Evolutionary conservation across 2,888 invertebrate species (phyloP).

Genomic region (Cristatella mucedo): DNA sequence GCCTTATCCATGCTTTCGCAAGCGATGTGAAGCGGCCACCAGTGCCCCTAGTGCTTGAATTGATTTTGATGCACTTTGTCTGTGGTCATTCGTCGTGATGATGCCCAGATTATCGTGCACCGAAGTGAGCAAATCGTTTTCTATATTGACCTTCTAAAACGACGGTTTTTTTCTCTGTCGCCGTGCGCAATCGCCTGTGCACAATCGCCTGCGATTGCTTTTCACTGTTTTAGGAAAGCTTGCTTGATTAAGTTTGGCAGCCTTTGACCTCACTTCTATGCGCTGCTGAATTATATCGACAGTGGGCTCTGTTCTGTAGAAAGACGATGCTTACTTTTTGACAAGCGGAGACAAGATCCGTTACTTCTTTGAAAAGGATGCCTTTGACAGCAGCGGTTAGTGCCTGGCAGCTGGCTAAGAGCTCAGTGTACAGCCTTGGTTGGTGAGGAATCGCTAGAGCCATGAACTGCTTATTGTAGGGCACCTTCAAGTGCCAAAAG

Average conservation of each 20-base stretch:
- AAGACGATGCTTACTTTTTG: conserved; percentile 54
- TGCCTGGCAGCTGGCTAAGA: not conserved
- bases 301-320: conserved; percentile 18
- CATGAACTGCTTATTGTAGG: conserved; percentile 18
- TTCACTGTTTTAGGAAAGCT: not conserved
- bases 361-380: conserved; percentile 73
- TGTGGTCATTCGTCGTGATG: not conserved
- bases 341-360: conserved; percentile 80
- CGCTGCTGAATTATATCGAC: no score
- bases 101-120: no score
- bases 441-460: not conserved
- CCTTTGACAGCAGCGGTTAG: conserved; percentile 58
- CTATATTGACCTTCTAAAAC: no score
- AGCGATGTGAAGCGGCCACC: no score
- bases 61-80: no score
- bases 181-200: no score
- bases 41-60: no score
- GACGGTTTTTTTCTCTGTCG: no score
- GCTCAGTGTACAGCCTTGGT: no score
- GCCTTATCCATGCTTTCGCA: no score
- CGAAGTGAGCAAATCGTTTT: no score
- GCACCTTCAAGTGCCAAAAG: conserved; percentile 33
- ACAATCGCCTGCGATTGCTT: not conserved
- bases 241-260: not conserved
- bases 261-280: no score